These are phyloP conservation scores for Drosophila guanche DNA, from an alignment of 1,140 invertebrate species.

Conservation along the genomic window DNA sequence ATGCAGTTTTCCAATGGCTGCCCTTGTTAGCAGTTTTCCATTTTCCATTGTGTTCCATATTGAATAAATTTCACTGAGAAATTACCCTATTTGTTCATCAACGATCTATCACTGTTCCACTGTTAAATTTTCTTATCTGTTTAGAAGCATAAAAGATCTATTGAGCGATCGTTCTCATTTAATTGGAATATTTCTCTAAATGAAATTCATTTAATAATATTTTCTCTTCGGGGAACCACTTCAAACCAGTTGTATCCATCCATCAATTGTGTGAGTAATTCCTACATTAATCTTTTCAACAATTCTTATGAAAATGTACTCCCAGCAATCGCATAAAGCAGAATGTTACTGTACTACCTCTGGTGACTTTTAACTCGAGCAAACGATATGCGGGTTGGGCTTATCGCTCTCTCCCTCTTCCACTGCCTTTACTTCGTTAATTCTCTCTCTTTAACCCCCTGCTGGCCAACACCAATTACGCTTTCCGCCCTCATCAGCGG, in stretches of 20 bases:
- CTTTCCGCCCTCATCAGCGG: not conserved
- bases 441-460: not conserved
- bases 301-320: constrained; percentile 21
- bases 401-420: not conserved
- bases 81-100: too few relatives aligned
- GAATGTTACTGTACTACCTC: constrained; percentile 12
- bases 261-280: not conserved
- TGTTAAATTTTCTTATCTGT: too few relatives aligned
- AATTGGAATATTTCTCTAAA: too few relatives aligned
- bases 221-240: not conserved
- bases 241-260: constrained; percentile 9
- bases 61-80: too few relatives aligned
- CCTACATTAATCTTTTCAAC: constrained; percentile 14
- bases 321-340: not conserved
- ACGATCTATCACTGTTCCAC: too few relatives aligned
- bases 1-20: too few relatives aligned
- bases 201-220: not conserved
- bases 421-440: constrained; percentile 1
- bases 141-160: too few relatives aligned
- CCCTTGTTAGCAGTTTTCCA: too few relatives aligned
- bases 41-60: too few relatives aligned
- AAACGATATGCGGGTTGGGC: constrained; percentile 16
- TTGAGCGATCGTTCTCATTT: too few relatives aligned
- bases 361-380: constrained; percentile 1
- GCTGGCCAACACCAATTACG: constrained; percentile 12